Evolutionary conservation across 2,797 vertebrate genomes (phyloP), one percentile per base, ranked within the genome.

Genomic region (Hydrolagus colliei): DNA sequence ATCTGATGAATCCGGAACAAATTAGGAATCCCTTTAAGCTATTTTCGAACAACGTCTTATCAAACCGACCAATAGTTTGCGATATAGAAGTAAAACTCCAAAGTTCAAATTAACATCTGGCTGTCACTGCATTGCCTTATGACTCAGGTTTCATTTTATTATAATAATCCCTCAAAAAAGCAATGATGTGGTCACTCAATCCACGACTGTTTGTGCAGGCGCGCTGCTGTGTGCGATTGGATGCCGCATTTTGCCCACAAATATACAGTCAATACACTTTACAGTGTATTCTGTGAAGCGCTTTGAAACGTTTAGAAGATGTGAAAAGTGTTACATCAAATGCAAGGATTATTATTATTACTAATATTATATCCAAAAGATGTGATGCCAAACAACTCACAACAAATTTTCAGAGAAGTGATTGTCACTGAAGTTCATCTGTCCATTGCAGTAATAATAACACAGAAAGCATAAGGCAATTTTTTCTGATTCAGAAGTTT

Each of bases 11-110:
- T 93, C 93, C 90, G 92, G 92, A 90, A 89, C 90, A 93, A 93
- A 95, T 95, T 94, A 89, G 91, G 94, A 94, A 95, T 91, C 89
- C 95, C 95, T 94, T 93, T 89, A 91, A 93, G 91, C 87, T 87
- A 91, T 92, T 88, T 94, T 93, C 93, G 91, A 89, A 84, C 32
- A 13, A 87, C 89, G 88, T 92, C 92, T 93, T 94, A 95, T 94
- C 93, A 93, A 92, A 91, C 90, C 91, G 92, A 94, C 91, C 91
- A 90, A 90, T n/a, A 7, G 14, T 75, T 8, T 76, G 6, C 4
- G 12, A 76, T 76, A 41, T 71, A 6, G 16, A 52, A 84, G 18
- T 20, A n/a, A 61, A 59, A 77, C 2, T 14, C 71, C 79, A 84
- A 6, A 20, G 16, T 9, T 18, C 71, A 71, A 20, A 84, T 52